phyloP scores from a whole-genome alignment of 2,888 invertebrate species.

The Geophilus truncorum region DNA sequence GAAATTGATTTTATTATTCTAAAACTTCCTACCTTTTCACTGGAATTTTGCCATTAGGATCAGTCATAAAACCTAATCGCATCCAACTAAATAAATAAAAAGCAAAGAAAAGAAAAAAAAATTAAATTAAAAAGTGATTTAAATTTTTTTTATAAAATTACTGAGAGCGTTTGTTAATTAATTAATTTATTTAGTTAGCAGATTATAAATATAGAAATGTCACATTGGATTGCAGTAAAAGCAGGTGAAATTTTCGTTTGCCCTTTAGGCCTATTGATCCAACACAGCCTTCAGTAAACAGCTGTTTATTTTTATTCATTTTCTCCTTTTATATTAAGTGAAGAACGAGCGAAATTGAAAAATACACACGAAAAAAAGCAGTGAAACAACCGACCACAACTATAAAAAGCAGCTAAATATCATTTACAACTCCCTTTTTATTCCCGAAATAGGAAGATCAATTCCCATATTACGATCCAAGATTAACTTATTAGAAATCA shows the following conservation, averaged over 20 bases:
- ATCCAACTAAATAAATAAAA: constrained; percentile 94
- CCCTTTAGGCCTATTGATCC: background rate
- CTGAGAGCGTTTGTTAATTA: no score
- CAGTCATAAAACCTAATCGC: constrained; percentile 88
- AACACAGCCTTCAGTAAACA: background rate
- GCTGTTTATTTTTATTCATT: background rate
- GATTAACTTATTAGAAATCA: no score
- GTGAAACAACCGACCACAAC: no score
- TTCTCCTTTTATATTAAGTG: background rate
- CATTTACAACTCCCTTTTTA: background rate
- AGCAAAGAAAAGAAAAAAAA: constrained; percentile 31
- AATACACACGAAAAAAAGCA: no score
- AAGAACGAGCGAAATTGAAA: background rate
- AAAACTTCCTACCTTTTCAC: constrained; percentile 62
- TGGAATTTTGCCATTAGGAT: constrained; percentile 91
- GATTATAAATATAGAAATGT: no score
- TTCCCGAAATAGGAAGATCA: background rate
- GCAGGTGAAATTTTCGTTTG: background rate
- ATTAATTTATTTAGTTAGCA: background rate
- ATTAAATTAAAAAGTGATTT: no score
- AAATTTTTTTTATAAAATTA: no score
- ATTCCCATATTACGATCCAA: background rate
- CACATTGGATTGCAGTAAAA: background rate
- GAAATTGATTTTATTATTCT: constrained; percentile 3
- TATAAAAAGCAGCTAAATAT: background rate